Evolutionary conservation across 2,888 invertebrate species (phyloP).

Genomic region (Drosophila ustulata): DNA sequence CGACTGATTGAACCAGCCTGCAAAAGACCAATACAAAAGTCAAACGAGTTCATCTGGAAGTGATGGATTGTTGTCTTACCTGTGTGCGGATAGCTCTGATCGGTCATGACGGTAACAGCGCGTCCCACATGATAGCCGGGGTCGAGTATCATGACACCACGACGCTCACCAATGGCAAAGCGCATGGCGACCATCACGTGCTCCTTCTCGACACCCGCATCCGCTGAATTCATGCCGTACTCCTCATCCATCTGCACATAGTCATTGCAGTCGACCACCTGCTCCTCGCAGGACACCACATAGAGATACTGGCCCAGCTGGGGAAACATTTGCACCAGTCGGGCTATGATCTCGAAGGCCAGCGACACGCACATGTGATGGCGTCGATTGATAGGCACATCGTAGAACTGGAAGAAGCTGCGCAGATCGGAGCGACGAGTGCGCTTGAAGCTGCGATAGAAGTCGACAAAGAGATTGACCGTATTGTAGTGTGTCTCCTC

Average conservation of each 20-base stretch:
- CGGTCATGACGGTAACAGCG: constrained; percentile 94
- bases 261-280: constrained; percentile 87
- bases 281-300: constrained; percentile 95
- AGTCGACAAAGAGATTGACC: constrained; percentile 92
- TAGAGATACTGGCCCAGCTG: constrained; percentile 89
- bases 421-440: constrained; percentile 88
- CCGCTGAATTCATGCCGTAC: constrained; percentile 85
- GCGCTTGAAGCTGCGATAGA: constrained; percentile 88
- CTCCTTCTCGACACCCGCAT: constrained; percentile 90
- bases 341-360: constrained; percentile 91
- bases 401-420: constrained; percentile 91
- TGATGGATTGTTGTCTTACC: constrained; percentile 59
- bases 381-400: constrained; percentile 91
- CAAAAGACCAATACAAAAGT: background rate
- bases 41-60: background rate
- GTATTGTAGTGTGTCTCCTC: constrained; percentile 96
- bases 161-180: constrained; percentile 90
- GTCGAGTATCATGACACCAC: constrained; percentile 93
- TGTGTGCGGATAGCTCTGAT: constrained; percentile 94
- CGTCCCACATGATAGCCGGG: constrained; percentile 96
- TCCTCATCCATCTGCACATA: constrained; percentile 87
- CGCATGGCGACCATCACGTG: constrained; percentile 93
- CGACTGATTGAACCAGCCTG: constrained; percentile 94
- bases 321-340: constrained; percentile 89
- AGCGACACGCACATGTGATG: constrained; percentile 96